Base-by-base conservation (phyloP, 2,113 vertebrate species). In the Pterophyllum scalare region DNA sequence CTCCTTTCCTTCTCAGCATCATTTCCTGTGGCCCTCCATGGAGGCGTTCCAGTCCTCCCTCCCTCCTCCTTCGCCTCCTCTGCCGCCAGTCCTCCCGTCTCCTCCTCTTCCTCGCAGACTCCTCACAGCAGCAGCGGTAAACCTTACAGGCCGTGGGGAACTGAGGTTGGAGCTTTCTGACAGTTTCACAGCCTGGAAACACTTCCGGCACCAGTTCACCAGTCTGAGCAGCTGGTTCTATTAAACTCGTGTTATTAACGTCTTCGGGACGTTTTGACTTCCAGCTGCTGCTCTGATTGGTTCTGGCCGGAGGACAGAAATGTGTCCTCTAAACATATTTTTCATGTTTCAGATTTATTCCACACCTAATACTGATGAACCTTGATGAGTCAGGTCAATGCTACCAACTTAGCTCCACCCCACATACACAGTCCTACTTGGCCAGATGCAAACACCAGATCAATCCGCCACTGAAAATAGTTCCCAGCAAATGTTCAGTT, bases 81-180 rank as follows among this genome's bases (percentile, higher is more conserved):
- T 3, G 91, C 95, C 0, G 94, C 96, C 77, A 95, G 96, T 0
- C 94, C 95, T 0, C 95, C 97, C 0, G 92, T 95, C 0, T 81
- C 97, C 33, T 92, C 96, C 0, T 80, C 96, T 28, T 74, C 95
- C 0, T 87, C 96, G 74, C 94, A 95, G 65, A 67, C 85, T 56
- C 95, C 97, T 12, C 97, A 95, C 93, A 95, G 94, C 7, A 93
- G 92, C 74, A 77, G 89, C 79, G 91, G 93, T 52, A 98, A 97
- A 92, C 97, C 97, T 0, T 97, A 98, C 94, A 94, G 97, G 7
- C 98, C 97, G 1, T 99, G 98, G 98, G 97, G 97, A 28, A 97
- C 97, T 6, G 97, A 99, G 95, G 98, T 99, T 13, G 98, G 98
- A 80, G 97, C 97, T 1, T 98, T 98, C 83, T 98, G 93, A 31